Evolutionary conservation across 1,140 invertebrate genomes (phyloP).

Genomic region (Psix sp.): DNA sequence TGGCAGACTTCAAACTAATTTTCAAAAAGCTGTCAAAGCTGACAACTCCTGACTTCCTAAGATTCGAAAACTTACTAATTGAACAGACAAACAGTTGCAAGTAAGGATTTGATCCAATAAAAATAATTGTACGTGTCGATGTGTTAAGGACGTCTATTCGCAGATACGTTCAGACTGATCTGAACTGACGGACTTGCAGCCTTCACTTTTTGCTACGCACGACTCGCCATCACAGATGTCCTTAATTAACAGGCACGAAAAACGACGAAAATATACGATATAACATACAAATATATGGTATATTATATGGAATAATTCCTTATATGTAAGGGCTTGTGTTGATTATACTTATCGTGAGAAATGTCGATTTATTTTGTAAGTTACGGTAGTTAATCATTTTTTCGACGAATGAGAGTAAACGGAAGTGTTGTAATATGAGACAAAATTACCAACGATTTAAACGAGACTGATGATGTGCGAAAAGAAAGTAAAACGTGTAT

Average conservation of each 20-base stretch:
- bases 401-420: conserved; percentile 2
- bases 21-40: too few relatives aligned
- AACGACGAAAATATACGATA: conserved; percentile 29
- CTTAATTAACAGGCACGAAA: conserved; percentile 49
- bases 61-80: too few relatives aligned
- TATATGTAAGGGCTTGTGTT: conserved; percentile 53
- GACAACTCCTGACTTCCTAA: too few relatives aligned
- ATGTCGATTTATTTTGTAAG: conserved; percentile 56
- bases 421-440: conserved; percentile 59
- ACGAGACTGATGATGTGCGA: conserved; percentile 54
- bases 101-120: conserved; percentile 55
- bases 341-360: conserved; percentile 55
- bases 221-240: conserved; percentile 35
- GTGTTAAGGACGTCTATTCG: conserved; percentile 44
- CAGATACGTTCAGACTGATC: not conserved
- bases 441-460: conserved; percentile 56
- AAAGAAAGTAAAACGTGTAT: conserved; percentile 56
- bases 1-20: not conserved
- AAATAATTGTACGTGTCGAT: conserved; percentile 57
- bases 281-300: conserved; percentile 39
- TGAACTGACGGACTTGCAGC: too few relatives aligned
- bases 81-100: too few relatives aligned
- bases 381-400: conserved; percentile 48
- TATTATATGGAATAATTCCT: conserved; percentile 46
- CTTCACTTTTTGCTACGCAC: conserved; percentile 32